phyloP scores from a whole-genome alignment of 2,113 vertebrate species.

The Antennarius striatus region DNA sequence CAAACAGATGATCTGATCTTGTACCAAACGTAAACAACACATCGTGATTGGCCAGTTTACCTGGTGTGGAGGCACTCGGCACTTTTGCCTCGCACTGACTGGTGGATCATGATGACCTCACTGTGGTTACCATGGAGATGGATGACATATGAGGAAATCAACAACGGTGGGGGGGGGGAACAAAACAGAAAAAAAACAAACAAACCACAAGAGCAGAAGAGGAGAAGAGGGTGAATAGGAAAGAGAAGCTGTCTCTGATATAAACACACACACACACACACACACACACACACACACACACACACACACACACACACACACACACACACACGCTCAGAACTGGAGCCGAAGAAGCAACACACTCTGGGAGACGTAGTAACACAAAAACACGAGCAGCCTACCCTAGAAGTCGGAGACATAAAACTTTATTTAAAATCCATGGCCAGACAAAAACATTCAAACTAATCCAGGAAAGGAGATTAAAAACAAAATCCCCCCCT shows the following conservation, averaged over 20 bases:
- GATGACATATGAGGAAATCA: constrained; percentile 87
- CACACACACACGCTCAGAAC: constrained; percentile 12
- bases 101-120: constrained; percentile 98
- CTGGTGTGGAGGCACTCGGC: constrained; percentile 97
- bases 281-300: constrained; percentile 12
- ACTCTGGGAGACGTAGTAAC: no score
- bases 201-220: constrained; percentile 61
- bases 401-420: no score
- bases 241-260: constrained; percentile 32
- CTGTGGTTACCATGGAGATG: constrained; percentile 94
- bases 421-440: no score
- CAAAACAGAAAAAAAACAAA: constrained; percentile 24
- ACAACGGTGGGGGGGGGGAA: constrained; percentile 70
- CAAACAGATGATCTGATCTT: constrained; percentile 8
- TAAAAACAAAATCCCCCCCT: no score
- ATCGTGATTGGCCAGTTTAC: constrained; percentile 82
- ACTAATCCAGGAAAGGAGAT: no score
- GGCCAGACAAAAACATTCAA: no score
- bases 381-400: background rate
- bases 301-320: constrained; percentile 8
- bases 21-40: constrained; percentile 22
- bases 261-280: constrained; percentile 5
- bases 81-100: constrained; percentile 97
- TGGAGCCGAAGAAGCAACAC: no score
- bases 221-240: constrained; percentile 66